Percentiles rank a stretch among this genome's conserved stretches.
These are phyloP conservation scores for Andricus grossulariae DNA, from an alignment of 1,140 invertebrate genomes.

Conservation along the genomic window DNA sequence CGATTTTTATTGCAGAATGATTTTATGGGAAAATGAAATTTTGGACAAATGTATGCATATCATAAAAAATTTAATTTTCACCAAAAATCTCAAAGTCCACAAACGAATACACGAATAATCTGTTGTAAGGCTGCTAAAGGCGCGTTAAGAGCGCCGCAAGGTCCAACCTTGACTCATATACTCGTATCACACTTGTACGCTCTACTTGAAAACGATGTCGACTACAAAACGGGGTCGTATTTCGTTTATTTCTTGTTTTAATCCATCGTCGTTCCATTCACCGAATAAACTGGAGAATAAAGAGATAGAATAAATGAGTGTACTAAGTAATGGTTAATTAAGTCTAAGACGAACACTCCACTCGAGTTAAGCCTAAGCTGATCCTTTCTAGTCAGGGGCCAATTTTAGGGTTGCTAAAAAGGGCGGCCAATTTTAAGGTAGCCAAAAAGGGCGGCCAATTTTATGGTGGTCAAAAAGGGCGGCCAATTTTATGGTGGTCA, in stretches of 20 bases:
- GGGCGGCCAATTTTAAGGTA: too few species aligned
- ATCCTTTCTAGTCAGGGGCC: too few species aligned
- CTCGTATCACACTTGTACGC: slow-evolving; percentile 51
- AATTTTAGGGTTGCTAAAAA: too few species aligned
- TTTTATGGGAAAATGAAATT: not conserved
- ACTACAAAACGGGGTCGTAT: slow-evolving; percentile 48
- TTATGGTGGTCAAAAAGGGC: too few species aligned
- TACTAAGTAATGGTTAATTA: not conserved
- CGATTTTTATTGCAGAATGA: too few species aligned
- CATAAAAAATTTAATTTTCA: too few species aligned
- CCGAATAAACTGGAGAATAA: slow-evolving; percentile 3
- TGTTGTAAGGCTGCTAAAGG: slow-evolving; percentile 11
- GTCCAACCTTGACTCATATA: slow-evolving; percentile 57
- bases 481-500: too few species aligned
- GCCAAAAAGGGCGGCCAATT: too few species aligned
- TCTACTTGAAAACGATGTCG: slow-evolving; percentile 59
- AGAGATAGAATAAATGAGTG: not conserved
- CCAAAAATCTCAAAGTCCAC: not conserved
- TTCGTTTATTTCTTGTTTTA: slow-evolving; percentile 47
- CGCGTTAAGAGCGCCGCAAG: slow-evolving; percentile 55
- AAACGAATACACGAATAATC: not conserved
- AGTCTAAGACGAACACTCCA: not conserved
- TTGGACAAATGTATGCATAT: not conserved
- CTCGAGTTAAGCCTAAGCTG: not conserved
- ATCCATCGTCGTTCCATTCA: slow-evolving; percentile 7